Evolutionary conservation across 2,888 invertebrate genomes (phyloP), one percentile per base, ranked within the genome.

Genomic region (Allolobophora icterica): DNA sequence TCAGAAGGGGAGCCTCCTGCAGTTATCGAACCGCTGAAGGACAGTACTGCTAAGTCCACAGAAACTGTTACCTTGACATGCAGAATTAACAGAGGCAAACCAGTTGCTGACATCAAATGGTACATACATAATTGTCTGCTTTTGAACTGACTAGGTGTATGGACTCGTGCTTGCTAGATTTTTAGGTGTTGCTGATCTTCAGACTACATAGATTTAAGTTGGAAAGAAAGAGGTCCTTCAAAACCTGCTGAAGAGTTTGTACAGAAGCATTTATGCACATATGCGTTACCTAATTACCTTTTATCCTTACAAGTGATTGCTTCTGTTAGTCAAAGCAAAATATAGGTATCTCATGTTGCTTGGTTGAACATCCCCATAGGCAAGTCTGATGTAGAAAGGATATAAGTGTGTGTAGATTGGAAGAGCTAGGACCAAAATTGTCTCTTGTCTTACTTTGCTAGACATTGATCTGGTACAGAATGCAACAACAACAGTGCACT

Each of bases 91-190:
- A 91, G 89, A 21, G 93, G 93, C 17, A 91, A 93, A 90, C 93
- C 93, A 19, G 91, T 42, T 35, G 92, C 93, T 34, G 91, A 91
- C 19, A 90, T 93, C 89, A 91, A 40, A 34, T 93, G 96, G 96
- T 95, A 90, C n/a, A 84, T 89, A n/a, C 45, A 34, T 38, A 11
- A 34, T 89, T 34, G n/a, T 38, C 89, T 34, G 89, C 6, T 89
- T 35, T 89, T 89, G 6, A 33, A 89, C 24, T 38, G 30, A 89
- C 89, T 34, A 8, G 8, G 4, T n/a, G n/a, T 8, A 8, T 71
- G 71, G 71, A n/a, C n/a, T 71, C 30, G n/a, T 71, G n/a, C 71
- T 30, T 71, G 8, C n/a, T 30, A 71, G 71, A n/a, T 71, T 71
- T 71, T 71, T 71, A n/a, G n/a, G 30, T 71, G 8, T 71, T 71